Conservation (phyloP, 2,113 vertebrate species). For the Percopsis transmontana region DNA sequence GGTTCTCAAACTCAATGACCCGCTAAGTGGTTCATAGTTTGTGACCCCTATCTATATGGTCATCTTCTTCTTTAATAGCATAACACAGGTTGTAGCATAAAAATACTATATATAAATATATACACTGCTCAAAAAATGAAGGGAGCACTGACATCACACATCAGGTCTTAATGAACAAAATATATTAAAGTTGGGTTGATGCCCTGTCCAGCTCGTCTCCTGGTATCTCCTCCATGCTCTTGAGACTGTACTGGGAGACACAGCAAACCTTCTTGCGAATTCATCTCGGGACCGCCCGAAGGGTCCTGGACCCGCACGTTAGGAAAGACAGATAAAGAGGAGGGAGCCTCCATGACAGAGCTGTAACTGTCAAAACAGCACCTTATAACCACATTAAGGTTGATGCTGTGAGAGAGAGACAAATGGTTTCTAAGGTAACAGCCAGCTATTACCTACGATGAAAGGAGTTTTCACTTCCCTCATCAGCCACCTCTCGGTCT, state of each 20-base stretch:
- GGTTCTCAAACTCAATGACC: not conserved
- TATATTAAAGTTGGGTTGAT: no score
- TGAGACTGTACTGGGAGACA: no score
- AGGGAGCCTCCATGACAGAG: conserved; percentile 3
- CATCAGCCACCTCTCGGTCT: conserved; percentile 1
- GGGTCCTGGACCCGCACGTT: no score
- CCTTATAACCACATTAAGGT: not conserved
- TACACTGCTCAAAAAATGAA: no score
- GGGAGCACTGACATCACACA: no score
- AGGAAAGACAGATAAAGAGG: not conserved
- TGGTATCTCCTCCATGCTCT: no score
- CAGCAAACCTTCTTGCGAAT: no score
- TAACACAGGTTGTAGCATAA: no score
- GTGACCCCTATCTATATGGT: not conserved
- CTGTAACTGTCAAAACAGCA: not conserved
- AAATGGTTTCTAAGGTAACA: not conserved
- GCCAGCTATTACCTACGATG: conserved; percentile 26
- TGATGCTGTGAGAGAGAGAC: not conserved
- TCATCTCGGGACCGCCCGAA: no score
- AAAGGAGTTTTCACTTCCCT: conserved; percentile 46
- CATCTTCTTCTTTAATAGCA: not conserved
- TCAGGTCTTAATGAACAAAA: no score
- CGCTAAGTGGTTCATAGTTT: not conserved
- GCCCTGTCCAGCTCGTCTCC: no score
- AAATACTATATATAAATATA: no score